phyloP scores from a whole-genome alignment of 2,797 vertebrate species.

The Adrianichthys oophorus region DNA sequence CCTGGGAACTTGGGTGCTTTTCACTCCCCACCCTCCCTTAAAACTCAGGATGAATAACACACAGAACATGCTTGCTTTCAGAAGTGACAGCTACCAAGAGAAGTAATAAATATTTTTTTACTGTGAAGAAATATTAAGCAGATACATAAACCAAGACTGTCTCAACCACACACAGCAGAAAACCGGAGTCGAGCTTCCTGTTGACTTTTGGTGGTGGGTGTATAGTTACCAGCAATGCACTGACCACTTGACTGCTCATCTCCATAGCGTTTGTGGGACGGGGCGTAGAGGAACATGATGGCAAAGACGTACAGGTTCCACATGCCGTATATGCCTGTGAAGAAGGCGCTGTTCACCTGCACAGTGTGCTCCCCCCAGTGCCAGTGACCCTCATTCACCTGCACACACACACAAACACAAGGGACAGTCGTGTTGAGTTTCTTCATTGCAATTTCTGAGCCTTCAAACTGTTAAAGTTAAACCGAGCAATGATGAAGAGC shows the following conservation, averaged over 20 bases:
- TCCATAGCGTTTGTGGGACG: conserved; percentile 95
- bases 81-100: too few species aligned
- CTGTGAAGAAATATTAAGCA: too few species aligned
- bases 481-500: conserved; percentile 15
- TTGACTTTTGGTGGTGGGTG: not conserved
- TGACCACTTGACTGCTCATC: conserved; percentile 89
- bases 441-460: too few species aligned
- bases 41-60: conserved; percentile 43
- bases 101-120: too few species aligned
- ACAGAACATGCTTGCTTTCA: too few species aligned
- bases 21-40: conserved; percentile 12
- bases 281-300: conserved; percentile 97
- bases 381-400: conserved; percentile 97
- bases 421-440: too few species aligned
- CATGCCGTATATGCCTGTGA: conserved; percentile 98
- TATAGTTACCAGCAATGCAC: conserved; percentile 66
- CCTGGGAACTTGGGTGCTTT: conserved; percentile 52
- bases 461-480: not conserved
- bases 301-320: conserved; percentile 99
- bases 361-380: conserved; percentile 91
- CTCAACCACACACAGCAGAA: too few species aligned
- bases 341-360: conserved; percentile 95
- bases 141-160: too few species aligned
- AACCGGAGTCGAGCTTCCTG: too few species aligned
- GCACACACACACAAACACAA: conserved; percentile 14